Evolutionary conservation across 2,113 vertebrate species (phyloP), one percentile per base, ranked within the genome.

Genomic region (Microtus pennsylvanicus): DNA sequence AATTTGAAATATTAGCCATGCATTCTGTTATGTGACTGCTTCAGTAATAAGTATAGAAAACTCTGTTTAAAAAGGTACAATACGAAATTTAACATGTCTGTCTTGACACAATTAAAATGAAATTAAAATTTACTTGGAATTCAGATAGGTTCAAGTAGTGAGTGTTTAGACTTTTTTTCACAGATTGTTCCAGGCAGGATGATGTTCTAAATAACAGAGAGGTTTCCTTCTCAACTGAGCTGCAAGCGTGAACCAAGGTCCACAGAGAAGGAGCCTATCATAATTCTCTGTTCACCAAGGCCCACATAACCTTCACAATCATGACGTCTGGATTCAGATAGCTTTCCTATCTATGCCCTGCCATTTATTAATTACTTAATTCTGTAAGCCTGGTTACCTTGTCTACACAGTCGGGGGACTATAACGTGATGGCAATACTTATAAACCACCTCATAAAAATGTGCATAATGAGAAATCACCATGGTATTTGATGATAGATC

Each of bases 81-180:
- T 28, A 28, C 2, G 72, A 88, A 69, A 2, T 42, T 38, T 75
- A 38, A 90, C 16, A 45, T 63, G 12, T 67, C 55, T 92, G 92
- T 95, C 45, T 67, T 16, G 16, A 89, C 69, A 85, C 6, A 78
- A 90, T 52, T 93, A 75, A 83, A 90, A 72, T 87, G 42, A 91
- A 96, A 61, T 69, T 92, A 89, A 95, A 91, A 80, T 38, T 85
- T 91, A 75, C n/a, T 93, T 91, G 75, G 80, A 86, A 96, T 95
- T 94, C 47, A 94, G 30, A 24, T 78, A 94, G 26, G 22, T 70
- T 93, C 65, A 96, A 1, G 1, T 77, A 87, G 47, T 8, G 4
- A 94, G 35, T 78, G 74, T 6, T 83, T 50, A 72, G 82, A 93
- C 90, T 70, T 72, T 93, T 42, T 93, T 7, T 4, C 21, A 65